phyloP scores from a whole-genome alignment of 2,888 invertebrate genomes.

The Digitonthophagus gazella region DNA sequence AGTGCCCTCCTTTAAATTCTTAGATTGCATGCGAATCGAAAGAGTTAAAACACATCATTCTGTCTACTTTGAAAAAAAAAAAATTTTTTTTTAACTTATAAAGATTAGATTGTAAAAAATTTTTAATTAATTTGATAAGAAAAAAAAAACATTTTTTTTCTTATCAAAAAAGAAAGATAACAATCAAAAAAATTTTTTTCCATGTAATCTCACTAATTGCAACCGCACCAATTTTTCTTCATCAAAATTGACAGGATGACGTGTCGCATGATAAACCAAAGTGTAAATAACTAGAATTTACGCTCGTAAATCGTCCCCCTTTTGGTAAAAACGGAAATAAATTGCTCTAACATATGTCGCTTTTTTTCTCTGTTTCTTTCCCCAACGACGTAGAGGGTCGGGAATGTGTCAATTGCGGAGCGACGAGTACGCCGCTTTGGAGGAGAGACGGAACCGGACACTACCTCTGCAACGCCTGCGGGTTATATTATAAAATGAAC shows the following conservation, averaged over 20 bases:
- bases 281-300: not conserved
- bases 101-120: not conserved
- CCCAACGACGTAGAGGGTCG: conserved; percentile 70
- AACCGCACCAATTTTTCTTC: not conserved
- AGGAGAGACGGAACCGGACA: conserved; percentile 96
- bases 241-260: not conserved
- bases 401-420: conserved; percentile 99
- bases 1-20: conserved; percentile 9
- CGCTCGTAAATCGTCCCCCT: not conserved
- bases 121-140: not conserved
- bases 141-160: not conserved
- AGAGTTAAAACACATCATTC: conserved; percentile 7
- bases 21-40: conserved; percentile 3
- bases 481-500: conserved; percentile 99
- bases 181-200: not conserved
- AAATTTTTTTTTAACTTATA: not conserved
- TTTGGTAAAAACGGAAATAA: not conserved
- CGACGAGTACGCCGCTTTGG: conserved; percentile 96
- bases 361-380: conserved; percentile 16
- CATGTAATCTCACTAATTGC: not conserved
- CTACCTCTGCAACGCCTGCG: conserved; percentile 98
- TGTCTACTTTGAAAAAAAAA: conserved; percentile 6
- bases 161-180: not conserved
- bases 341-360: conserved; percentile 23
- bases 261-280: not conserved